phyloP scores from a whole-genome alignment of 2,888 invertebrate genomes.

The Ornithoptera alexandrae region DNA sequence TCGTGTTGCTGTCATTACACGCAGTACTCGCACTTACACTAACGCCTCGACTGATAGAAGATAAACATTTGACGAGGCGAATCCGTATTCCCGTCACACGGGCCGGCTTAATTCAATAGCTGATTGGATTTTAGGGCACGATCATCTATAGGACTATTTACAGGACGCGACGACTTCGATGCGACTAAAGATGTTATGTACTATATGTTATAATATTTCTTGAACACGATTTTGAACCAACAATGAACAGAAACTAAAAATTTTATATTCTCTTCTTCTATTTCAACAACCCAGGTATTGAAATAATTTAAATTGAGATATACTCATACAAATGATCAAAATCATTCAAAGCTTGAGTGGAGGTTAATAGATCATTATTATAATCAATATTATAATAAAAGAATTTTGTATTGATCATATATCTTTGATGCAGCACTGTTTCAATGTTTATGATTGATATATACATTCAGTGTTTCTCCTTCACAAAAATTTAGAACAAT shows the following conservation, averaged over 20 bases:
- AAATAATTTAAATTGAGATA: too few relatives aligned
- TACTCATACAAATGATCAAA: too few relatives aligned
- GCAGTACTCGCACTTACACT: conserved; percentile 67
- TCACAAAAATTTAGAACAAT: background rate
- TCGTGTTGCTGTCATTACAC: conserved; percentile 56
- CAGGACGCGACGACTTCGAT: conserved; percentile 44
- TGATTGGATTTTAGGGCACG: conserved; percentile 78
- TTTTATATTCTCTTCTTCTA: too few relatives aligned
- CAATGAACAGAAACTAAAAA: too few relatives aligned
- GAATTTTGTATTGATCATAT: background rate
- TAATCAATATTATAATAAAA: background rate
- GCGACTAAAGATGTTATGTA: conserved; percentile 18
- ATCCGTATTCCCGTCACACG: conserved; percentile 79
- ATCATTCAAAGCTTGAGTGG: too few relatives aligned
- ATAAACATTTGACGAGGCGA: conserved; percentile 77
- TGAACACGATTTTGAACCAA: too few relatives aligned
- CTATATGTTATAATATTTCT: background rate
- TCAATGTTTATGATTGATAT: background rate
- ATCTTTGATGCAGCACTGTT: background rate
- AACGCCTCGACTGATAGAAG: conserved; percentile 74
- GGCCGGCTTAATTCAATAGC: conserved; percentile 78
- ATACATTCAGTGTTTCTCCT: background rate
- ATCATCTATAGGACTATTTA: conserved; percentile 64
- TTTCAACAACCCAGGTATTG: too few relatives aligned
- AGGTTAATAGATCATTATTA: too few relatives aligned